Percentiles rank a stretch among this genome's conserved stretches.
Evolutionary conservation across 1,140 invertebrate genomes (phyloP).

Genomic region (Leptinotarsa defecta): DNA sequence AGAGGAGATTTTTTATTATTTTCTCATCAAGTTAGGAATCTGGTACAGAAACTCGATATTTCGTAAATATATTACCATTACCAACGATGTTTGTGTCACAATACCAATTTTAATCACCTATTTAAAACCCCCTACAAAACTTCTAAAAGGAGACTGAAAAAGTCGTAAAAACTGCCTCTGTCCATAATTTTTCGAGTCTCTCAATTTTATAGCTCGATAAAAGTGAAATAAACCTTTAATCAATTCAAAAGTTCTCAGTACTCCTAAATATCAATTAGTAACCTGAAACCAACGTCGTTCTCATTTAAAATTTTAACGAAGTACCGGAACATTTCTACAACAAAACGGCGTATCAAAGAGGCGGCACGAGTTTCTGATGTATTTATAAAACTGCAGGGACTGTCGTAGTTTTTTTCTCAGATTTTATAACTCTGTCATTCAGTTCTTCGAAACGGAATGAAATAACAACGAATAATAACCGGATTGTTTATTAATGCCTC

Average conservation of each 20-base stretch:
- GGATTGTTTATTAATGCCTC: too few relatives aligned
- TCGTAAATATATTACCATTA: too few relatives aligned
- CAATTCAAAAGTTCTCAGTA: conserved; percentile 3
- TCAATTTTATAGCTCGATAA: neutral
- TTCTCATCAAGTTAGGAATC: too few relatives aligned
- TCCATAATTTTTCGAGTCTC: conserved; percentile 1
- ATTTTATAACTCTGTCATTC: too few relatives aligned
- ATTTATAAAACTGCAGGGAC: conserved; percentile 3
- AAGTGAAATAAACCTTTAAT: neutral
- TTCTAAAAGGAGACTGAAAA: too few relatives aligned
- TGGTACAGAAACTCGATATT: too few relatives aligned
- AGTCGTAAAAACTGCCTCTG: neutral
- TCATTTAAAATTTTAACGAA: conserved; percentile 1
- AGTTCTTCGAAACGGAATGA: too few relatives aligned
- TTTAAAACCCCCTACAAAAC: too few relatives aligned
- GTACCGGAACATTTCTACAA: neutral
- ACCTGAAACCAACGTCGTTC: neutral
- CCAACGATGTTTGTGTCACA: too few relatives aligned
- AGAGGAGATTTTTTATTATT: too few relatives aligned
- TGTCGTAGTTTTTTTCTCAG: neutral
- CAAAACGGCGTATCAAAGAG: conserved; percentile 2
- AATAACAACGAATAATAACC: too few relatives aligned
- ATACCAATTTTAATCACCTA: too few relatives aligned
- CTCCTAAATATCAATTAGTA: conserved; percentile 3
- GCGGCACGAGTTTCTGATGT: neutral